A percentile compares a stretch with the other conserved stretches of the same genome.
Evolutionary conservation across 2,113 vertebrate species (phyloP).

Genomic region (Mustela lutreola): DNA sequence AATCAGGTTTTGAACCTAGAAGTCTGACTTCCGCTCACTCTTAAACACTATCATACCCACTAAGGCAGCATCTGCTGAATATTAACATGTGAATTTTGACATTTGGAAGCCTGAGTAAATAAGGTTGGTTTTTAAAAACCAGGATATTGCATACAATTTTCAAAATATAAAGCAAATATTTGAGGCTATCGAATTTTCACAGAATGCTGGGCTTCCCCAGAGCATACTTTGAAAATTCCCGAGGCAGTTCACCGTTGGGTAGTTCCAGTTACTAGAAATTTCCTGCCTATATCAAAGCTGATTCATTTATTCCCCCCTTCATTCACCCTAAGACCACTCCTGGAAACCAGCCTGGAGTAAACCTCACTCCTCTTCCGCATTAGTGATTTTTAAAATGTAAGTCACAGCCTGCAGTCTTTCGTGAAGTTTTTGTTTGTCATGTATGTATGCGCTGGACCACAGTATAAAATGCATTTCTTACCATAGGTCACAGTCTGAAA

Average conservation of each 20-base stretch:
- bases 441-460: background rate
- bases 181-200: background rate
- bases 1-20: background rate
- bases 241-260: background rate
- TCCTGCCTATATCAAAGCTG: background rate
- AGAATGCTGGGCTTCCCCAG: background rate
- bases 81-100: background rate
- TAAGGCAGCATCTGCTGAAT: background rate
- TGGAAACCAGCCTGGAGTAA: conserved; percentile 27
- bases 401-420: background rate
- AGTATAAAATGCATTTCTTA: conserved; percentile 6
- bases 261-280: conserved; percentile 12
- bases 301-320: background rate
- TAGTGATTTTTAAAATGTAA: conserved; percentile 29
- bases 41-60: background rate
- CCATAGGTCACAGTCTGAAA: background rate
- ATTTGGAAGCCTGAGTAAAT: background rate
- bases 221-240: conserved; percentile 6
- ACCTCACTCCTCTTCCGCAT: background rate
- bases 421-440: background rate
- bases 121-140: background rate
- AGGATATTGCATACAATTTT: background rate
- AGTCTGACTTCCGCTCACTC: background rate
- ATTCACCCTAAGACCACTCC: background rate
- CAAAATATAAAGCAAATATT: conserved; percentile 19